These are phyloP conservation scores for Trichopoda pennipes DNA, from an alignment of 2,888 invertebrate genomes.

Conservation along the genomic window DNA sequence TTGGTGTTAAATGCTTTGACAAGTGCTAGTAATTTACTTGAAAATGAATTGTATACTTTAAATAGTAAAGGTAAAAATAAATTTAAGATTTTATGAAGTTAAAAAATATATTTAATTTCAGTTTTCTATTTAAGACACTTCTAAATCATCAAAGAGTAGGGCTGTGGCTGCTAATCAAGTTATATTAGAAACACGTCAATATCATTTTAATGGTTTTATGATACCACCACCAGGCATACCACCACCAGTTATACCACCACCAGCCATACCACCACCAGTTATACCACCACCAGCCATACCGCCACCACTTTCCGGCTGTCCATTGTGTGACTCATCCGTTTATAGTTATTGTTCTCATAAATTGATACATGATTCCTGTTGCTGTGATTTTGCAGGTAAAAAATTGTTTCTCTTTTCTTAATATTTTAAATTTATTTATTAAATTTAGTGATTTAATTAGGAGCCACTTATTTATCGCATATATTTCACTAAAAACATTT, in stretches of 20 bases:
- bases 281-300: background rate
- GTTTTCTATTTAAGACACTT: conserved; percentile 11
- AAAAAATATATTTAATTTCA: background rate
- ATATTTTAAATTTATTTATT: conserved; percentile 5
- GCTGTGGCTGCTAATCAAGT: conserved; percentile 10
- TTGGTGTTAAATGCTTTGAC: conserved; percentile 17
- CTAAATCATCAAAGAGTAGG: background rate
- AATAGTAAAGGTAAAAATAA: conserved; percentile 45
- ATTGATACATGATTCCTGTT: conserved; percentile 88
- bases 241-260: no score
- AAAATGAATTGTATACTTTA: conserved; percentile 56
- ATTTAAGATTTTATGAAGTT: background rate
- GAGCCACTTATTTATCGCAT: no score
- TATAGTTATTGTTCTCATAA: conserved; percentile 89
- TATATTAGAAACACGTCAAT: conserved; percentile 43
- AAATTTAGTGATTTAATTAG: background rate
- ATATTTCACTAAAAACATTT: no score
- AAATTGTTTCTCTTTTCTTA: conserved; percentile 25
- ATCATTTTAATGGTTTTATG: conserved; percentile 47
- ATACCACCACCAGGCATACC: conserved; percentile 1
- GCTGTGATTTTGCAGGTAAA: conserved; percentile 83
- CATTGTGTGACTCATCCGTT: conserved; percentile 89
- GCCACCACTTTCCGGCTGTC: conserved; percentile 82
- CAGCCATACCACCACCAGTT: background rate
- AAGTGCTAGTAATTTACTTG: conserved; percentile 38